Evolutionary conservation across 1,140 invertebrate genomes (phyloP).

Genomic region (Cyrtorhinus lividipennis): DNA sequence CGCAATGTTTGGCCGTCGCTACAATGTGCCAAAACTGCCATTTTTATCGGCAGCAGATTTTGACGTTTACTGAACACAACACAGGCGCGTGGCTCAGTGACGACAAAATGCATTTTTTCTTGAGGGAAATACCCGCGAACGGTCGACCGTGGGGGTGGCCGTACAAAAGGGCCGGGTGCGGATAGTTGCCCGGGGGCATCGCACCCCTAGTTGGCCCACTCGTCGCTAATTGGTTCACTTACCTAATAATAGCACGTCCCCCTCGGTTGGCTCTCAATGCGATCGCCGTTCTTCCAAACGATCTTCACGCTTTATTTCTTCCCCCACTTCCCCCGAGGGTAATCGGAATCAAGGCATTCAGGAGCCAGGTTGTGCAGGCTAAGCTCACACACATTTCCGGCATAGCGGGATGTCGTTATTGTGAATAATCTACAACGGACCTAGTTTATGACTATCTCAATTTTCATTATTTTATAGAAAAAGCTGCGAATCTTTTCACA

Average conservation of each 20-base stretch:
- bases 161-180: not conserved
- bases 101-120: too few relatives aligned
- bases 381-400: too few relatives aligned
- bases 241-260: not conserved
- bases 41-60: not conserved
- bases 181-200: not conserved
- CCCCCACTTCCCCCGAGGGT: not conserved
- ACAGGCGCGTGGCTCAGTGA: not conserved
- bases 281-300: not conserved
- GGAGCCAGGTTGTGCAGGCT: too few relatives aligned
- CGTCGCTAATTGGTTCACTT: not conserved
- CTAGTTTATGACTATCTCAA: too few relatives aligned
- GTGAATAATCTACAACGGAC: too few relatives aligned
- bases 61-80: not conserved
- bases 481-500: too few relatives aligned
- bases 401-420: too few relatives aligned
- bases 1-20: too few relatives aligned
- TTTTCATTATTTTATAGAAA: too few relatives aligned
- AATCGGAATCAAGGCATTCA: not conserved
- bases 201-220: not conserved
- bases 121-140: too few relatives aligned
- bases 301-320: not conserved
- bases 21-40: not conserved
- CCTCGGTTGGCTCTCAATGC: not conserved
- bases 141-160: not conserved